Evolutionary conservation across 2,888 invertebrate genomes (phyloP), one percentile per base, ranked within the genome.

Genomic region (Caenorhabditis panamensis): DNA sequence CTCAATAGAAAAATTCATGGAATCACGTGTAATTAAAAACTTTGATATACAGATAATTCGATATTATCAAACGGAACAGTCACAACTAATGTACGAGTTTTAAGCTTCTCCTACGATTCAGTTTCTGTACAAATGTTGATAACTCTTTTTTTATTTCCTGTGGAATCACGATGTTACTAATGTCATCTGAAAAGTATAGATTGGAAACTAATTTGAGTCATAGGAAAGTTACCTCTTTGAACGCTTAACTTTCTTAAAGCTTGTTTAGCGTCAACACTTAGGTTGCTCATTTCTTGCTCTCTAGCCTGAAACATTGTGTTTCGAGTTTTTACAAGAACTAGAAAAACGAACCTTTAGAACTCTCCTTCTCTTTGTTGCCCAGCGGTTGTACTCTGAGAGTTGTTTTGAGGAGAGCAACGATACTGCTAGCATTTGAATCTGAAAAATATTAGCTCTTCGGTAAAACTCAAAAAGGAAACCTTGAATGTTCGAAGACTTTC

Each of bases 371-470:
- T 84, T 85, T 8, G 88, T 86, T 0, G 89, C 88, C 90, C 90
- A 90, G 0, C 83, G 73, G 68, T 89, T 90, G 73, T 88, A 90
- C 22, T 80, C 82, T 0, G 79, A 63, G 22, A 90, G 64, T 61
- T 90, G 90, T 22, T 84, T 78, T 0, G 79, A 68, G 16, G 79
- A 86, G 22, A 90, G 75, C 22, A 89, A 72, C n/a, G 89, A 89
- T 8, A 90, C 89, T 0, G 90, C 90, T 8, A 90, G 79, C 11
- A 86, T 82, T 77, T 90, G 89, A 41, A 90, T 86, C 89, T 89
- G 67, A 56, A 4, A 31, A 6, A 6, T 31, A 5, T 56, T 13
- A 13, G 13, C 2, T 41, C 13, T 41, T 13, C 13, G 5, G 8
- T 41, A 37, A 16, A 53, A 3, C 4, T n/a, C 41, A 47, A 47